These are phyloP conservation scores for Rhodinocichla rosea DNA, from an alignment of 2,113 vertebrate species.

Conservation along the genomic window DNA sequence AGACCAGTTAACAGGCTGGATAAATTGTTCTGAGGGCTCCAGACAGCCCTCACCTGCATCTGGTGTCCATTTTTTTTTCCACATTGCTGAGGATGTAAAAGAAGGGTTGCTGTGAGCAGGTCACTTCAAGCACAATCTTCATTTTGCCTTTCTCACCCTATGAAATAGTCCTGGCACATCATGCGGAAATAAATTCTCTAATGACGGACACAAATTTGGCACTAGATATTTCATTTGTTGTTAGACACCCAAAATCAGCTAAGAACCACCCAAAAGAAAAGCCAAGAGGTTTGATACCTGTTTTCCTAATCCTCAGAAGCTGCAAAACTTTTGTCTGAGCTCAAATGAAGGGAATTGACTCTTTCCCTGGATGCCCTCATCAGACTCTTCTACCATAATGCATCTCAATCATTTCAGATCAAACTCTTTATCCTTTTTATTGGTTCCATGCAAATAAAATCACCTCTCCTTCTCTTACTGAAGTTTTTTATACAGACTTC, in stretches of 20 bases:
- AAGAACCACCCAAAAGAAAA: background rate
- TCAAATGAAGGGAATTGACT: background rate
- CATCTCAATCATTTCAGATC: background rate
- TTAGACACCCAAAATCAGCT: background rate
- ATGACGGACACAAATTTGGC: background rate
- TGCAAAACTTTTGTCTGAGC: background rate
- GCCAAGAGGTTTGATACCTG: background rate
- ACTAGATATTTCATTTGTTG: background rate
- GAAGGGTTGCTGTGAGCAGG: background rate
- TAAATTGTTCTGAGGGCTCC: background rate
- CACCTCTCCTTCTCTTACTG: background rate
- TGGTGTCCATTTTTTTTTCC: background rate
- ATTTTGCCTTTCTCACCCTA: background rate
- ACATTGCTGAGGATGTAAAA: background rate
- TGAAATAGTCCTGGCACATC: background rate
- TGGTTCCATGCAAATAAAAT: background rate
- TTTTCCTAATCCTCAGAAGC: background rate
- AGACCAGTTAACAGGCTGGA: background rate
- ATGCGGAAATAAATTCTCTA: background rate
- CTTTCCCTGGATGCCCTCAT: background rate
- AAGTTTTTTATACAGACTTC: background rate
- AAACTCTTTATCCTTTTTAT: background rate
- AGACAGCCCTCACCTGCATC: background rate
- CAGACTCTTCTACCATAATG: background rate
- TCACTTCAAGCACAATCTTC: background rate